These are phyloP conservation scores for Clarias magur DNA, from an alignment of 2,113 vertebrate genomes.

Conservation along the genomic window DNA sequence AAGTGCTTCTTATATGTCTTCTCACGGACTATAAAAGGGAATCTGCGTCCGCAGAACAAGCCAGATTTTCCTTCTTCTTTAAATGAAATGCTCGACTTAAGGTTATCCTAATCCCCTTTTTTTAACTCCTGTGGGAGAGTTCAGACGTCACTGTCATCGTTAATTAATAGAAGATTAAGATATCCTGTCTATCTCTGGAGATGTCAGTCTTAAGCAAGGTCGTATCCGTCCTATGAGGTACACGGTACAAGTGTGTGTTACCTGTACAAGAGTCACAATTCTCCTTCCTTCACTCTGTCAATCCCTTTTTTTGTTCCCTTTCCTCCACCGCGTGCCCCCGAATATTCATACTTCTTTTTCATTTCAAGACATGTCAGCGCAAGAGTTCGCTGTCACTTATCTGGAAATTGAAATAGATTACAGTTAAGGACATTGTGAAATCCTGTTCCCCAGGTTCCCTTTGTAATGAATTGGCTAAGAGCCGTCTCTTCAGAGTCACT, in stretches of 20 bases:
- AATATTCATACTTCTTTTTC: neutral
- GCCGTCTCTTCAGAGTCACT: neutral
- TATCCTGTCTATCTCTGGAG: neutral
- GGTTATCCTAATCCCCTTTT: neutral
- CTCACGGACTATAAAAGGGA: neutral
- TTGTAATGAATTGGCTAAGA: slow-evolving; percentile 9
- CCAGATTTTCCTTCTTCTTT: neutral
- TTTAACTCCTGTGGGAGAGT: neutral
- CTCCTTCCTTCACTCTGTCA: neutral
- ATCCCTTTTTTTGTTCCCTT: neutral
- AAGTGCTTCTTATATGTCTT: neutral
- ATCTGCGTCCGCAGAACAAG: neutral
- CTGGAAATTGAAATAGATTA: neutral
- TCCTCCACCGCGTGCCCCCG: neutral
- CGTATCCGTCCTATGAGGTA: neutral
- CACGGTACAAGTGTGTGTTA: neutral
- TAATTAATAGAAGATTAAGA: slow-evolving; percentile 1
- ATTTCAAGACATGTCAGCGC: neutral
- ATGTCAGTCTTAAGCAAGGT: neutral
- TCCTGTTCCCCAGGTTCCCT: slow-evolving; percentile 15
- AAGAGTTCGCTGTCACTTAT: slow-evolving; percentile 11
- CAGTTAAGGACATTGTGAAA: slow-evolving; percentile 3
- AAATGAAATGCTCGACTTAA: neutral
- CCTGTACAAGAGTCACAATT: neutral
- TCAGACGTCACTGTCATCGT: neutral